These are phyloP conservation scores for Xiphias gladius DNA, from an alignment of 2,113 vertebrate genomes.

Conservation along the genomic window DNA sequence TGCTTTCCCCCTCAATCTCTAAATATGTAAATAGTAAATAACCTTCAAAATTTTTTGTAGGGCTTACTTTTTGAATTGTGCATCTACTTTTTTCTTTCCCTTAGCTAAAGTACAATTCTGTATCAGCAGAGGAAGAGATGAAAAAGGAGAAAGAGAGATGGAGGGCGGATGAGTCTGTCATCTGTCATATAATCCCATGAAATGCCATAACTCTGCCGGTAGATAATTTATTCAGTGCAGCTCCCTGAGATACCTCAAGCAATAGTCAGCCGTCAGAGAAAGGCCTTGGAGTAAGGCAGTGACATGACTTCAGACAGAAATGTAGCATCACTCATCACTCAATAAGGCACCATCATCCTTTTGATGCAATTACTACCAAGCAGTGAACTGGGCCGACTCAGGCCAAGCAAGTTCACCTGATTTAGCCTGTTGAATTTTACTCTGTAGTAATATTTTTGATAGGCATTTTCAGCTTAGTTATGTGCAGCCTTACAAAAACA, in stretches of 20 bases:
- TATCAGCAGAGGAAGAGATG: conserved; percentile 27
- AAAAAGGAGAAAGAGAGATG: conserved; percentile 34
- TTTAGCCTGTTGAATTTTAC: conserved; percentile 4
- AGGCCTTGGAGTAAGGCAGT: conserved; percentile 59
- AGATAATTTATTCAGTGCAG: conserved; percentile 74
- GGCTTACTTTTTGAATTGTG: conserved; percentile 14
- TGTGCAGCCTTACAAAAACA: conserved; percentile 23
- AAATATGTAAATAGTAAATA: conserved; percentile 53
- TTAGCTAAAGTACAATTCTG: conserved; percentile 20
- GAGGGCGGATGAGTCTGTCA: conserved; percentile 54
- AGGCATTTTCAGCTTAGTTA: neutral
- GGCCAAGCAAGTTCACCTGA: conserved; percentile 27
- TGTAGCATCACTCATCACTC: conserved; percentile 49
- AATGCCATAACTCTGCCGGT: conserved; percentile 61
- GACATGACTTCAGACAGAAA: conserved; percentile 64
- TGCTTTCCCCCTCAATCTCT: conserved; percentile 1
- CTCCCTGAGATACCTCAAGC: conserved; percentile 58
- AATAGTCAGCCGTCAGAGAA: conserved; percentile 53
- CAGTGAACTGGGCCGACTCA: conserved; percentile 4
- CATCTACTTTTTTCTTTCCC: neutral
- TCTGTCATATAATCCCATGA: conserved; percentile 65
- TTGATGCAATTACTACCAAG: conserved; percentile 14
- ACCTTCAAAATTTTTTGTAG: conserved; percentile 23
- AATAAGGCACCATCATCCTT: conserved; percentile 49
- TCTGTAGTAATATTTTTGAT: conserved; percentile 5